Evolutionary conservation across 1,140 invertebrate species (phyloP).

Genomic region (Drosophila ficusphila): DNA sequence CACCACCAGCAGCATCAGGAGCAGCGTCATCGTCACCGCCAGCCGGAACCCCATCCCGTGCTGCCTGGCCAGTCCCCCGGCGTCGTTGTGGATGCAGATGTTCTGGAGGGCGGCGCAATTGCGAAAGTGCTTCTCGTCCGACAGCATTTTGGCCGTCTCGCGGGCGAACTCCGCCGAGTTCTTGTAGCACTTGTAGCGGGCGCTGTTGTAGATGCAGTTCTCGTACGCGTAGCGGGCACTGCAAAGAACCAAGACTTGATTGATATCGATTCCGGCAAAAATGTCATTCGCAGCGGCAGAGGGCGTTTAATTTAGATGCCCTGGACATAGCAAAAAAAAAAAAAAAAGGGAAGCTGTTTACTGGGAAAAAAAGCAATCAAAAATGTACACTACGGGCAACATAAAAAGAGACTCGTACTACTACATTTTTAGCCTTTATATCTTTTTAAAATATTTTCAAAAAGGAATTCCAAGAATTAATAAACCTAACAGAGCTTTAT

Average conservation of each 20-base stretch:
- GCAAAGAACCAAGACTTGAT: constrained; percentile 21
- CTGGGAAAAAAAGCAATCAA: not conserved
- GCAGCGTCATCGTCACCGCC: constrained; percentile 14
- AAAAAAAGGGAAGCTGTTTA: not conserved
- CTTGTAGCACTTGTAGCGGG: constrained; percentile 79
- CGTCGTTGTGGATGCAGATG: constrained; percentile 44
- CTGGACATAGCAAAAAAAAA: not conserved
- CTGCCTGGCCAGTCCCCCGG: not conserved
- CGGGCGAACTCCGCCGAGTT: constrained; percentile 78
- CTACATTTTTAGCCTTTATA: too few relatives aligned
- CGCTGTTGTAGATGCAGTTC: constrained; percentile 82
- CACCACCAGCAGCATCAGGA: constrained; percentile 20
- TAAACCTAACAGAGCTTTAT: too few relatives aligned
- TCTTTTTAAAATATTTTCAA: too few relatives aligned
- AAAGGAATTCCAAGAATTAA: too few relatives aligned
- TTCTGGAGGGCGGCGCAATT: constrained; percentile 75
- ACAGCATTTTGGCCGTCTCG: constrained; percentile 80
- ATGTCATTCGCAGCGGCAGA: not conserved
- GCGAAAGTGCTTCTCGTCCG: constrained; percentile 78
- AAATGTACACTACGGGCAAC: not conserved
- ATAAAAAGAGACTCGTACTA: too few relatives aligned
- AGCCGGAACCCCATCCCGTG: constrained; percentile 18
- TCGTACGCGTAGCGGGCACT: constrained; percentile 80
- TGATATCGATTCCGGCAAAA: constrained; percentile 4
- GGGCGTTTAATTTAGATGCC: not conserved